These are phyloP conservation scores for Helogale parvula DNA, from an alignment of 2,113 vertebrate species.

Conservation along the genomic window DNA sequence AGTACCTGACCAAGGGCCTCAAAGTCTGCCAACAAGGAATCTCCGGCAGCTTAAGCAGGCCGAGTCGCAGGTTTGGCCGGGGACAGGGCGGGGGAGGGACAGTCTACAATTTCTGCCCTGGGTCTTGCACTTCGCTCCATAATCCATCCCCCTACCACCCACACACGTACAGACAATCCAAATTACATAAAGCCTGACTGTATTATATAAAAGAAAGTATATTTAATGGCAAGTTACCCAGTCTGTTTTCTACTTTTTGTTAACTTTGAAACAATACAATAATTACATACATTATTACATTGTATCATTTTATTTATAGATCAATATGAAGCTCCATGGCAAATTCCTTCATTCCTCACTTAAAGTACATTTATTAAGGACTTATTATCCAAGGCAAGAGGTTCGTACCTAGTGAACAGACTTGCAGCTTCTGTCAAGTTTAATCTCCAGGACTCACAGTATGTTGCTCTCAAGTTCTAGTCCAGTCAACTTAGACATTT, in stretches of 20 bases:
- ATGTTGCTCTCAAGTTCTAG: background rate
- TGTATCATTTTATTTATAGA: background rate
- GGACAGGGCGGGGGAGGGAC: no score
- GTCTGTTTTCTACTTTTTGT: background rate
- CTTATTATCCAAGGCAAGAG: background rate
- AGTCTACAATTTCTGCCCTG: no score
- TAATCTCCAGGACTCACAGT: background rate
- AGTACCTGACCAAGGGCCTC: background rate
- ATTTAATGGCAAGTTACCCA: background rate
- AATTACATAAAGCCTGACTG: background rate
- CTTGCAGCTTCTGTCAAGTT: background rate
- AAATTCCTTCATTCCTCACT: background rate
- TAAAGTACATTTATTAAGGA: background rate
- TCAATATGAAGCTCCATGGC: background rate
- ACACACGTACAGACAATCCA: background rate
- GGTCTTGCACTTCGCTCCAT: background rate
- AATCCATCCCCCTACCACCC: no score
- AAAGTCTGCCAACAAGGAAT: background rate
- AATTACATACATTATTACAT: background rate
- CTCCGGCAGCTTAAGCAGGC: background rate
- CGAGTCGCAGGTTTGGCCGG: background rate
- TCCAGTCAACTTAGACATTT: background rate
- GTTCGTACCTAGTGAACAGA: background rate
- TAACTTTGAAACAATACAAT: slow-evolving; percentile 1
- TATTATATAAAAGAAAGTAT: background rate